Evolutionary conservation across 2,113 vertebrate genomes (phyloP), one percentile per base, ranked within the genome.

Genomic region (Vicugna pacos): DNA sequence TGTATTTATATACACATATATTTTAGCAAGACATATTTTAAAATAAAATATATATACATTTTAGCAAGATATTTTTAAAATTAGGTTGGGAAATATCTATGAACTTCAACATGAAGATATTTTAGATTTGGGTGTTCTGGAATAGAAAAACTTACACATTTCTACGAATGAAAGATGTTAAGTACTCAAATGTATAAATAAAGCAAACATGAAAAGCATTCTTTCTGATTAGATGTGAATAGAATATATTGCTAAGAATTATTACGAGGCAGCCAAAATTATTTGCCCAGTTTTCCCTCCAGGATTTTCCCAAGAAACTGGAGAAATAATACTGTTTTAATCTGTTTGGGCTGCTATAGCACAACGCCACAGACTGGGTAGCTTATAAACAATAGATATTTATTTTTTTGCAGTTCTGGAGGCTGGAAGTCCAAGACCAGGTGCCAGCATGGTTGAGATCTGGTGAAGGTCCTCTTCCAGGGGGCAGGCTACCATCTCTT

Each of bases 121-220:
- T 81, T 88, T 92, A 60, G 17, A 88, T 24, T 88, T 50, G 28
- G 54, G 46, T 84, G 11, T 67, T 30, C 22, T 69, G 32, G 46
- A 46, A 67, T 79, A 67, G 70, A 84, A 86, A 80, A 81, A 67
- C 9, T 58, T 56, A 80, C 16, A 76, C 2, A 0, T 83, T 85
- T 85, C 42, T 77, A 65, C 42, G 26, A 87, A 60, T 38, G 56
- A 96, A 93, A 86, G 11, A 35, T 73, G 24, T 64, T 64, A 62
- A 54, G n/a, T 20, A 87, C 30, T 89, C 60, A 86, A 85, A 50
- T 79, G 56, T n/a, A 72, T 35, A 93, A 70, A 72, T 83, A 83
- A 94, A 87, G 54, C 65, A 94, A 92, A 70, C 4, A n/a, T 73
- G 69, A 86, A 91, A 90, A 80, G 20, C 42, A 65, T 91, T 94